Conservation (phyloP, 2,888 invertebrate species). For the Caenorhabditis sp. region DNA sequence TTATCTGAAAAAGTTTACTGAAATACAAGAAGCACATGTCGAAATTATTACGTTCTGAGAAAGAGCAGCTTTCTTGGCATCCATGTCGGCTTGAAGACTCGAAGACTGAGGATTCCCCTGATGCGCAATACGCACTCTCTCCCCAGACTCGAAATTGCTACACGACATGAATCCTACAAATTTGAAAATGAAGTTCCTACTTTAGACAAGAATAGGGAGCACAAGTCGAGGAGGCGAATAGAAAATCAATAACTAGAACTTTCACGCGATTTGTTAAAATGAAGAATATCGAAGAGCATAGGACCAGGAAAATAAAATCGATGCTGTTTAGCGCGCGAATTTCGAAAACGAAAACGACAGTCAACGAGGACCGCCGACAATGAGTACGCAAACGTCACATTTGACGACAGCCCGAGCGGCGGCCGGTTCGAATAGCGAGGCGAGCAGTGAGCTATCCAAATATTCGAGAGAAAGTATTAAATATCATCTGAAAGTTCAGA, state of each 20-base stretch:
- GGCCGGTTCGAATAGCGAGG: not conserved
- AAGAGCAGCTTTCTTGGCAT: constrained; percentile 33
- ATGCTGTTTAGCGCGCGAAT: constrained; percentile 6
- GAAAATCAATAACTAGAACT: too few species aligned
- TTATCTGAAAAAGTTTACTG: constrained; percentile 22
- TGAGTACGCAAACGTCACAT: constrained; percentile 10
- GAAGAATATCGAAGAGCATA: not conserved
- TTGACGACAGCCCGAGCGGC: constrained; percentile 25
- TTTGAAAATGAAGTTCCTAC: not conserved
- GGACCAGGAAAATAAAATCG: not conserved
- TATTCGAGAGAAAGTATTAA: not conserved
- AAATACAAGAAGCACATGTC: too few species aligned
- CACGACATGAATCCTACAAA: constrained; percentile 49
- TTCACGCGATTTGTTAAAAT: too few species aligned
- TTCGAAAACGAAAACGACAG: constrained; percentile 21
- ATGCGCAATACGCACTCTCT: constrained; percentile 53
- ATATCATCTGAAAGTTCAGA: too few species aligned
- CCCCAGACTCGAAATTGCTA: constrained; percentile 50
- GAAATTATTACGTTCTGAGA: constrained; percentile 26
- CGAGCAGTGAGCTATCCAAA: not conserved
- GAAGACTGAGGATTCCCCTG: constrained; percentile 34
- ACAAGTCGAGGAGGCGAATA: not conserved
- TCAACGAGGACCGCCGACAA: not conserved
- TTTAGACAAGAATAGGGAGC: not conserved
- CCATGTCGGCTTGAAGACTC: constrained; percentile 49